Evolutionary conservation across 2,797 vertebrate species (phyloP), one percentile per base, ranked within the genome.

Genomic region (Neostethus bicornis): DNA sequence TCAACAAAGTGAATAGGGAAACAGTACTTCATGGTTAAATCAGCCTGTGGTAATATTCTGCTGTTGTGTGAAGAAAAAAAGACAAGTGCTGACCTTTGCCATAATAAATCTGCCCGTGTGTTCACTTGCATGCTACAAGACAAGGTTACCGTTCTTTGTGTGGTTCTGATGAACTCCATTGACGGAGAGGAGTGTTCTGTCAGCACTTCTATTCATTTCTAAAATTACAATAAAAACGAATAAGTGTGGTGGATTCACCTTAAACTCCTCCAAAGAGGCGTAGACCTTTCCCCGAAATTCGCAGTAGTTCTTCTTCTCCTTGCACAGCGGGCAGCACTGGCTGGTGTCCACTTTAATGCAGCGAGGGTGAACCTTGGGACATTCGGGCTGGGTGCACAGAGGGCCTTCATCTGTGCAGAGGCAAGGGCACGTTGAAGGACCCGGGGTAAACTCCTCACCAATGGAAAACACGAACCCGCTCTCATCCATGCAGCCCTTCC

Each of bases 361-460:
- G 43, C 97, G 96, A 19, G 96, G 96, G 81, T 97, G 96, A 57
- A 99, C 91, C 75, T 93, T 92, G 35, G 97, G 97, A 82, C 97
- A 99, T 80, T 98, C 96, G 0, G 96, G 97, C 79, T 96, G 94
- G 64, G 93, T 87, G 78, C 97, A 98, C 56, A 98, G 83, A 0
- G 97, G 97, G 1, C 97, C 97, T 80, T 99, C 97, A n/a, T 98
- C 96, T 0, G 97, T 99, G 87, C 97, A 99, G 54, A 98, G 91
- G 80, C 97, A 99, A 7, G 97, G 97, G 83, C 97, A 99, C 5
- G 95, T 93, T 0, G 97, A 96, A 0, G 96, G 95, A 37, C 97
- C 97, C 0, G 97, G 97, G 0, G 95, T 94, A 51, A 99, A 98
- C 88, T 96, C 92, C 80, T 99, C 96, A 0, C 97, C 97, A 4